A percentile compares a stretch with the other conserved stretches of the same genome.
phyloP scores from a whole-genome alignment of 1,140 invertebrate genomes.

The Lethrus apterus region DNA sequence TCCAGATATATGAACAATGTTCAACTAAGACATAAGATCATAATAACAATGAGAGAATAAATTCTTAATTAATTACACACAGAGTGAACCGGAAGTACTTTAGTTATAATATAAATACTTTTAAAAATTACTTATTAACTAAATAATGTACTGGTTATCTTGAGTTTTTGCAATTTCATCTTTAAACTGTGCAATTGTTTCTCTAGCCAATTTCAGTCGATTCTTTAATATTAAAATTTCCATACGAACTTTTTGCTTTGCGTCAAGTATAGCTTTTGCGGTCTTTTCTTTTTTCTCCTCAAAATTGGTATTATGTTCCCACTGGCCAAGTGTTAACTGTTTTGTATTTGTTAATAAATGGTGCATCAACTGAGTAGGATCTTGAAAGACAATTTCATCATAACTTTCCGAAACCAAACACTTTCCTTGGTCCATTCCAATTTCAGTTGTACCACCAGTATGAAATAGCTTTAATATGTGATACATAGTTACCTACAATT shows the following conservation, averaged over 20 bases:
- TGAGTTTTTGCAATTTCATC: slow-evolving; percentile 72
- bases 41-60: not conserved
- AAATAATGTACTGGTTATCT: slow-evolving; percentile 36
- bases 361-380: slow-evolving; percentile 90
- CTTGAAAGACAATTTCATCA: slow-evolving; percentile 96
- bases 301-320: slow-evolving; percentile 89
- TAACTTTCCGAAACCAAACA: slow-evolving; percentile 89
- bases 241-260: slow-evolving; percentile 73
- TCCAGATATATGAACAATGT: no score
- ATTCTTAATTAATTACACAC: not conserved
- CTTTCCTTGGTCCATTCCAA: slow-evolving; percentile 64
- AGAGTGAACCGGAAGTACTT: not conserved
- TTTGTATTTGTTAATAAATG: slow-evolving; percentile 73
- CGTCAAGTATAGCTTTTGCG: slow-evolving; percentile 66
- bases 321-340: slow-evolving; percentile 63
- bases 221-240: slow-evolving; percentile 86
- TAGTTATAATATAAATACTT: slow-evolving; percentile 4
- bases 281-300: slow-evolving; percentile 84
- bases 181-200: slow-evolving; percentile 84
- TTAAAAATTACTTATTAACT: no score
- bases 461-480: slow-evolving; percentile 95
- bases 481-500: slow-evolving; percentile 82
- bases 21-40: not conserved
- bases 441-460: slow-evolving; percentile 50
- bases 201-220: slow-evolving; percentile 79